phyloP scores from a whole-genome alignment of 2,888 invertebrate species.

The Drosophila helvetica region DNA sequence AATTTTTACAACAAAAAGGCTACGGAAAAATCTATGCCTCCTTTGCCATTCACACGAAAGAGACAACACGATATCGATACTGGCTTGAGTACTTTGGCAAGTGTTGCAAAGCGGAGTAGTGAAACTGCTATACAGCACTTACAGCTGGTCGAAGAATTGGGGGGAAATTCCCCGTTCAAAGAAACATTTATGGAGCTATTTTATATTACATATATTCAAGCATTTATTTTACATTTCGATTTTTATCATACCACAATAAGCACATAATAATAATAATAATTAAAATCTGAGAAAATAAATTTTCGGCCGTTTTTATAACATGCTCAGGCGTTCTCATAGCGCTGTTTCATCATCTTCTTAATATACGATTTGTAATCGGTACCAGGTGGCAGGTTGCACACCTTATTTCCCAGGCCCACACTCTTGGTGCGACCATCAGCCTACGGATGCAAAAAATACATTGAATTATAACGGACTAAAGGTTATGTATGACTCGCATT shows the following conservation, averaged over 20 bases:
- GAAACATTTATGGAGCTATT: no score
- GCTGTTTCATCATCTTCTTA: slow-evolving; percentile 84
- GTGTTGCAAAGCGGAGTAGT: not conserved
- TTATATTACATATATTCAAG: no score
- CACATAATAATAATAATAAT: not conserved
- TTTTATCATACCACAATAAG: not conserved
- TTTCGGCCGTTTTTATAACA: not conserved
- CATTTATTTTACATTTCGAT: not conserved
- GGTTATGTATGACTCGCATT: not conserved
- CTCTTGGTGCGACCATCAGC: slow-evolving; percentile 86
- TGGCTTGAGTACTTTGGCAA: no score
- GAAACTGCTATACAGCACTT: not conserved
- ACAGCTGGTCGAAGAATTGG: not conserved
- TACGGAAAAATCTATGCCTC: slow-evolving; percentile 23
- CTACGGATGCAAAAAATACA: slow-evolving; percentile 38
- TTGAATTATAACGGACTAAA: not conserved
- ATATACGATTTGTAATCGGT: slow-evolving; percentile 84
- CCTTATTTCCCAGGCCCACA: slow-evolving; percentile 94
- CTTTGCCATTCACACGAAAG: slow-evolving; percentile 15
- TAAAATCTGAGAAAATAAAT: not conserved
- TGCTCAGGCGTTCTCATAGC: slow-evolving; percentile 82
- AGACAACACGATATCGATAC: not conserved
- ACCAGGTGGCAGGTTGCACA: slow-evolving; percentile 79
- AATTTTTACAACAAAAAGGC: slow-evolving; percentile 4
- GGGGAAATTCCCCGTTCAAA: no score